phyloP scores from a whole-genome alignment of 2,797 vertebrate species.

The Carcharodon carcharias region DNA sequence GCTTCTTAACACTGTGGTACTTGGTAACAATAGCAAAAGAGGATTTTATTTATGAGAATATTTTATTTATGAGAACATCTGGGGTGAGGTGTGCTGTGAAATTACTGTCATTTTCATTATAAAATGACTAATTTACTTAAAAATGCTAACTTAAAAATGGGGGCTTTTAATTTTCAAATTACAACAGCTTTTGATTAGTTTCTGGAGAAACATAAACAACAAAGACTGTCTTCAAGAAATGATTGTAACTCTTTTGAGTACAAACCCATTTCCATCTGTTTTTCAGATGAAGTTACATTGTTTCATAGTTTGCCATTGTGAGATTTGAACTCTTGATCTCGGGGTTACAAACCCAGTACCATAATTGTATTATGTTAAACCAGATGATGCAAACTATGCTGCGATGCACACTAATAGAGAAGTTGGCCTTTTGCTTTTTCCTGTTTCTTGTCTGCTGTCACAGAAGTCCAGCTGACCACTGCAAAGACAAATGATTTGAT shows the following conservation, averaged over 20 bases:
- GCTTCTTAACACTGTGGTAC: background rate
- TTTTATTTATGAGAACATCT: background rate
- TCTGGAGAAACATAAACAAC: background rate
- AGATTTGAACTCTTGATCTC: too few relatives aligned
- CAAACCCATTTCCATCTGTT: too few relatives aligned
- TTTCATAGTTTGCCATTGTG: too few relatives aligned
- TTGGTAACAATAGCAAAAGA: background rate
- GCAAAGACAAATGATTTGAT: slow-evolving; percentile 53
- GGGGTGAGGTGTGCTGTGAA: background rate
- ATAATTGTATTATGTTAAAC: background rate
- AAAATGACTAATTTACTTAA: background rate
- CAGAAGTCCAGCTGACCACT: slow-evolving; percentile 51
- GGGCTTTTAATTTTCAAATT: background rate
- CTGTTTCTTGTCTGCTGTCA: slow-evolving; percentile 51
- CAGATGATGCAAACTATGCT: slow-evolving; percentile 11
- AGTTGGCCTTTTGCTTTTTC: slow-evolving; percentile 48
- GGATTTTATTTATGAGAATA: background rate
- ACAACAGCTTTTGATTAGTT: background rate
- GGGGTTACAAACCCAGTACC: too few relatives aligned
- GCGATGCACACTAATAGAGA: slow-evolving; percentile 8
- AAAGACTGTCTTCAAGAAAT: background rate
- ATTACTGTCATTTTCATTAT: background rate
- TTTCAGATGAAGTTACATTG: too few relatives aligned
- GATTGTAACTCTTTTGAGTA: too few relatives aligned
- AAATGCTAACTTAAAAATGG: background rate